Evolutionary conservation across 1,140 invertebrate species (phyloP).

Genomic region (Panonychus citri): DNA sequence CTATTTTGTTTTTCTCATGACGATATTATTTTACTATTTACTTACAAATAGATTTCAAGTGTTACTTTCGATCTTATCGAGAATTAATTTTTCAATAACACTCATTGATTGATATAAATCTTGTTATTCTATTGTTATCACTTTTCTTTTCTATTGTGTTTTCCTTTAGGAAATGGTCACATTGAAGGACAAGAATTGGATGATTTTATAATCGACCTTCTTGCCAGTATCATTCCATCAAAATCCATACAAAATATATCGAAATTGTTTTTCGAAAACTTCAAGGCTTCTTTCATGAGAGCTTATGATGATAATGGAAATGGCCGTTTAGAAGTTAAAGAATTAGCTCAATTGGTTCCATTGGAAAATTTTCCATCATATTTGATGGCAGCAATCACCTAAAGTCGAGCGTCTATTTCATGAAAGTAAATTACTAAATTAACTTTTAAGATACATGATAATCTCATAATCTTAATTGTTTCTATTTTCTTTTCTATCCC

Average conservation of each 20-base stretch:
- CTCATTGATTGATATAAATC: not conserved
- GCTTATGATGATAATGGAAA: not conserved
- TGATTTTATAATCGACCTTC: not conserved
- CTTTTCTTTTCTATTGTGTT: too few relatives aligned
- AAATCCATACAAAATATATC: not conserved
- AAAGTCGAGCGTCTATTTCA: not conserved
- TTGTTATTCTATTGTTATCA: not conserved
- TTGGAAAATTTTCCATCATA: not conserved
- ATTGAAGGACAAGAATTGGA: not conserved
- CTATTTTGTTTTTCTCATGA: not conserved
- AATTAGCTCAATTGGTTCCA: not conserved
- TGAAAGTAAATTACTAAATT: not conserved
- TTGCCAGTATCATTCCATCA: not conserved
- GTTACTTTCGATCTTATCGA: too few relatives aligned
- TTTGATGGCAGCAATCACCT: not conserved
- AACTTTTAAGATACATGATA: not conserved
- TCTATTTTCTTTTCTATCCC: too few relatives aligned
- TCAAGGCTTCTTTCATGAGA: not conserved
- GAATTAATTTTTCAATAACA: too few relatives aligned
- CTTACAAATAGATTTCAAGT: too few relatives aligned
- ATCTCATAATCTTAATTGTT: too few relatives aligned
- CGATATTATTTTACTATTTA: too few relatives aligned
- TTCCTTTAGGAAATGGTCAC: not conserved
- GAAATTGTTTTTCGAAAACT: not conserved
- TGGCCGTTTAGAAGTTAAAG: not conserved